Percentiles rank a stretch among this genome's conserved stretches.
phyloP scores from a whole-genome alignment of 2,113 vertebrate species.

The Vulpes ferrilata region DNA sequence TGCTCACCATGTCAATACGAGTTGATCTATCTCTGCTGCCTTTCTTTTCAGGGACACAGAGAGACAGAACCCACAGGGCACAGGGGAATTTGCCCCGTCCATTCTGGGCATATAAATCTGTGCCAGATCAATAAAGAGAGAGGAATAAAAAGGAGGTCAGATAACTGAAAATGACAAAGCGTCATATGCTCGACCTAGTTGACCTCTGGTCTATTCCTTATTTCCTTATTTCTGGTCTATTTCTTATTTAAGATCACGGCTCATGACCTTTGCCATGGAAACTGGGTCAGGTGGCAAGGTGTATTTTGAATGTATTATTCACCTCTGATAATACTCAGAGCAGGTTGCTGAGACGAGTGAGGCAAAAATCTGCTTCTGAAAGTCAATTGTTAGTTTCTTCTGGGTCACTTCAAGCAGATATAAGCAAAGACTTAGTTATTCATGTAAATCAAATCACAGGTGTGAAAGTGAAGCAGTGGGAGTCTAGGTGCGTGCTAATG shows the following conservation, averaged over 20 bases:
- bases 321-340: constrained; percentile 31
- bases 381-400: constrained; percentile 75
- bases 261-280: constrained; percentile 63
- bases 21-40: constrained; percentile 43
- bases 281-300: not conserved
- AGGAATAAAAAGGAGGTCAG: not conserved
- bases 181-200: constrained; percentile 36
- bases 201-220: not conserved
- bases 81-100: constrained; percentile 24
- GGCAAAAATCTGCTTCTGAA: constrained; percentile 74
- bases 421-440: constrained; percentile 78
- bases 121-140: constrained; percentile 56
- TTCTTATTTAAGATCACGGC: not conserved
- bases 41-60: constrained; percentile 52
- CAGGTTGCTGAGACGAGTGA: not conserved
- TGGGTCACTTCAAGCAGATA: constrained; percentile 58
- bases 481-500: constrained; percentile 84
- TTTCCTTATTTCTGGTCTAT: not conserved
- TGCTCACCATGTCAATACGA: not conserved
- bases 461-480: constrained; percentile 80
- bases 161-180: constrained; percentile 54
- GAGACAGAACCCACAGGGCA: not conserved
- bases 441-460: constrained; percentile 81
- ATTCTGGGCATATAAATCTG: constrained; percentile 55
- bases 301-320: constrained; percentile 30